Conservation (phyloP, 2,113 vertebrate species). For the Casuarius casuarius region DNA sequence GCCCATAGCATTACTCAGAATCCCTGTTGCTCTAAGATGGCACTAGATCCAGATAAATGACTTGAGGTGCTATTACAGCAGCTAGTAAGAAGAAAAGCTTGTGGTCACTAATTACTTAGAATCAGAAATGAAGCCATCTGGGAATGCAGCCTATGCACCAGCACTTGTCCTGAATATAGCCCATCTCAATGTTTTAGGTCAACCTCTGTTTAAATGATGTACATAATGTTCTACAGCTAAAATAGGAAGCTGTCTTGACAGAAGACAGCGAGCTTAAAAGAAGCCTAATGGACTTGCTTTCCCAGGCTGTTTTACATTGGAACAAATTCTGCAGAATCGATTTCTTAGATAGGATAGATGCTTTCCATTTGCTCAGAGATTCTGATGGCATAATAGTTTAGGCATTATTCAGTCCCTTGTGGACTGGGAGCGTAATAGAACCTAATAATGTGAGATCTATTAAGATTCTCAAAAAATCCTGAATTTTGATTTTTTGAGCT, state of each 20-base stretch:
- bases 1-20: background rate
- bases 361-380: constrained; percentile 55
- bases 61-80: background rate
- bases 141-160: background rate
- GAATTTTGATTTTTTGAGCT: constrained; percentile 28
- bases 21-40: background rate
- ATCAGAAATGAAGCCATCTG: background rate
- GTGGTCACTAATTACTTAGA: background rate
- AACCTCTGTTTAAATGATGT: background rate
- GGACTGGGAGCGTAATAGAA: background rate
- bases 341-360: constrained; percentile 36
- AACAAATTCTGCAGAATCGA: background rate
- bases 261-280: background rate
- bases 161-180: background rate
- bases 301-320: constrained; percentile 6
- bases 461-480: background rate
- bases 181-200: background rate
- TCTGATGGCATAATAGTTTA: background rate
- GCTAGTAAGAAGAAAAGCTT: background rate
- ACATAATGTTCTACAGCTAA: background rate
- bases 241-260: background rate
- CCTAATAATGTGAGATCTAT: constrained; percentile 11
- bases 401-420: constrained; percentile 14
- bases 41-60: background rate
- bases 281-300: background rate